Base-by-base conservation (phyloP, 2,797 vertebrate genomes). In the Phoebastria nigripes region DNA sequence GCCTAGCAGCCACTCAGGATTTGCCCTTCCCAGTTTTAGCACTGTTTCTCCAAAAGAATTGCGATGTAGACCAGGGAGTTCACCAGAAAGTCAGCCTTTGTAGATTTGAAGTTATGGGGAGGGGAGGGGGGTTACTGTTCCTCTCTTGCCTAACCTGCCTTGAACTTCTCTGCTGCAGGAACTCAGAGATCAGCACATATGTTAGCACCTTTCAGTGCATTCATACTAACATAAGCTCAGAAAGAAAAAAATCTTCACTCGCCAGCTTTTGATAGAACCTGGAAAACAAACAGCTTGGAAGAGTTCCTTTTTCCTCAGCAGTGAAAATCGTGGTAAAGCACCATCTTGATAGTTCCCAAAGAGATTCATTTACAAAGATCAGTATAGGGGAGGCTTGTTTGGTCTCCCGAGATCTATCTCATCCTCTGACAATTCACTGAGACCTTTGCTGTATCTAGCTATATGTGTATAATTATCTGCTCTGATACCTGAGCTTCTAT, bases 351-450 rank as follows among this genome's bases (percentile, higher is more conserved):
- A 54, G 95, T 97, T 97, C 97, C 97, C 97, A 97, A 98, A 97
- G 97, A 97, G 97, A 98, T 98, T 96, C 93, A 63, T 96, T 98
- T 98, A 97, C 97, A 97, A 87, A 96, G 96, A 94, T 94, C 91
- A n/a, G 95, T 69, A 51, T 29, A 59, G 89, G 92, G 85, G 94
- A 94, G 90, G 95, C 91, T 87, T 90, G 86, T 94, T 92, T 74
- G 70, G 96, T 97, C 97, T 97, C 97, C 89, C 42, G 97, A 98
- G 97, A 96, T 93, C 83, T 87, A 91, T 97, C 96, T 96, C 97
- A 94, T 95, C 96, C 97, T 97, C 97, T 74, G 97, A 97, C 97
- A 97, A 94, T 94, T 96, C 95, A 61, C 74, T 55, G 79, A 94
- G 96, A 94, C 87, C 94, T 96, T 95, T 81, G 76, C 93, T 62